Percentiles rank a stretch among this genome's conserved stretches.
These are phyloP conservation scores for Drosophila azteca DNA, from an alignment of 1,140 invertebrate genomes.

Conservation along the genomic window DNA sequence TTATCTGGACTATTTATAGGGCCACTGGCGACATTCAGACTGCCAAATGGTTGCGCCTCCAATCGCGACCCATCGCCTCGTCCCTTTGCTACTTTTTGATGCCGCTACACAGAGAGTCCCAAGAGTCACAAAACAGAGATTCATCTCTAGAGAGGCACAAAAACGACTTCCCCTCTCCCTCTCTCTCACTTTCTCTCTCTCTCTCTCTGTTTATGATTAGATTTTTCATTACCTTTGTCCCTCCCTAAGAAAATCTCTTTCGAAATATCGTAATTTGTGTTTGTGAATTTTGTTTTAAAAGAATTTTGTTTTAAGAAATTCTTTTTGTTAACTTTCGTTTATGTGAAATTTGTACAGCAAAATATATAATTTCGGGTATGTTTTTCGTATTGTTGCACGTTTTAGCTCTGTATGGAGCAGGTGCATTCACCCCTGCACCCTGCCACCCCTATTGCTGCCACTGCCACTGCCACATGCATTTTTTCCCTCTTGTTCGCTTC, in stretches of 20 bases:
- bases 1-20: constrained; percentile 53
- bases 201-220: too few species aligned
- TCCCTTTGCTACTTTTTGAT: constrained; percentile 16
- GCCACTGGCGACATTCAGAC: constrained; percentile 41
- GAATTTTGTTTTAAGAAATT: background rate
- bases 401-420: constrained; percentile 3
- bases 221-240: too few species aligned
- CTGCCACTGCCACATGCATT: constrained; percentile 13
- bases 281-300: background rate
- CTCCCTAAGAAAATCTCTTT: background rate
- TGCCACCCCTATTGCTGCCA: constrained; percentile 2
- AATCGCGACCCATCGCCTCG: too few species aligned
- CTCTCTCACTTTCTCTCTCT: too few species aligned
- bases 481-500: constrained; percentile 32
- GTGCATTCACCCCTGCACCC: constrained; percentile 31
- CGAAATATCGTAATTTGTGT: constrained; percentile 6
- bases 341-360: too few species aligned
- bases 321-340: background rate
- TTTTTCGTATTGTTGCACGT: too few species aligned
- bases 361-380: too few species aligned
- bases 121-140: constrained; percentile 24
- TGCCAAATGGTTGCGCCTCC: constrained; percentile 28
- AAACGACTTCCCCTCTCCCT: too few species aligned
- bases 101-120: background rate
- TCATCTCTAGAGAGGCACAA: constrained; percentile 19